phyloP scores from a whole-genome alignment of 2,113 vertebrate genomes.

The Micronisus gabar region DNA sequence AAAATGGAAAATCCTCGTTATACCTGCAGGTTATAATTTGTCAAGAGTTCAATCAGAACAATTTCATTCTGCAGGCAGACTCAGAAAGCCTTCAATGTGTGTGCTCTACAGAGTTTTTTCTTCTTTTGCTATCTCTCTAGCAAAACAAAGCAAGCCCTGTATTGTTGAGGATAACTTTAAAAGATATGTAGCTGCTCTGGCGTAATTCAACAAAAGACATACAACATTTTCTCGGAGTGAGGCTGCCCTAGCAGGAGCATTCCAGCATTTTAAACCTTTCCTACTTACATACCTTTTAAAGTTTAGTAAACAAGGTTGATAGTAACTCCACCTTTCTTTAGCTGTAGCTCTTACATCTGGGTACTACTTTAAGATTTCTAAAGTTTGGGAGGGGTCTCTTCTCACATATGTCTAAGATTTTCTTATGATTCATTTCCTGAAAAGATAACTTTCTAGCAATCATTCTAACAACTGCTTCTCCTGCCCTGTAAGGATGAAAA shows the following conservation, averaged over 20 bases:
- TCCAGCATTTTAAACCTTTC: neutral
- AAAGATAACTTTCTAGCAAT: conserved; percentile 29
- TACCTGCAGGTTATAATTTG: conserved; percentile 38
- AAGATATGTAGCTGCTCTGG: conserved; percentile 6
- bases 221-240: neutral
- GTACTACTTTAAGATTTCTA: neutral
- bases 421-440: neutral
- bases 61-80: neutral
- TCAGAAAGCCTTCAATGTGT: neutral
- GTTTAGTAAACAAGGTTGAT: neutral
- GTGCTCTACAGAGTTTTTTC: neutral
- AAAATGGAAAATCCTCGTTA: conserved; percentile 46
- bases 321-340: neutral
- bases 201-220: neutral
- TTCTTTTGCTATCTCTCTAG: neutral
- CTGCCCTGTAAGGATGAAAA: neutral
- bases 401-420: neutral
- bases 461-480: neutral
- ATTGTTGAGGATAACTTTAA: neutral
- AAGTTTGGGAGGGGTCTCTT: neutral
- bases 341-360: neutral
- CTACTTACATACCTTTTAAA: neutral
- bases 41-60: conserved; percentile 46
- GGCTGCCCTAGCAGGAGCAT: neutral
- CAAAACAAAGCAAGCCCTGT: conserved; percentile 32